Conservation (phyloP, 2,113 vertebrate genomes). For the Hassar affinis region DNA sequence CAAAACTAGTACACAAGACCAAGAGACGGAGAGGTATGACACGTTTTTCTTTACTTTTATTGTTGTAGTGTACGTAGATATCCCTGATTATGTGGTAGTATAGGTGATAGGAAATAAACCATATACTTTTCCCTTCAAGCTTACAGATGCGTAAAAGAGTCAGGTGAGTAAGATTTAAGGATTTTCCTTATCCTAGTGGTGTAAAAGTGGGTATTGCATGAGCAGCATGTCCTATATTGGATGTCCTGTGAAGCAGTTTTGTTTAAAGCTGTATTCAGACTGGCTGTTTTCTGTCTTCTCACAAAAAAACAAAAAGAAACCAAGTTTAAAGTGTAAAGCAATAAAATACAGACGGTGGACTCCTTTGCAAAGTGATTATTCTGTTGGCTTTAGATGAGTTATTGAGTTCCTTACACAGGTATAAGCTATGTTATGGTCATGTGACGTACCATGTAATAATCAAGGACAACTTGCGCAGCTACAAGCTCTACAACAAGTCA, state of each 20-base stretch:
- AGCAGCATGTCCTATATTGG: too few relatives aligned
- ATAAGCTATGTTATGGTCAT: background rate
- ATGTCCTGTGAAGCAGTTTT: background rate
- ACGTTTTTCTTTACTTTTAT: background rate
- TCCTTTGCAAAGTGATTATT: background rate
- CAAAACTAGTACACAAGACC: conserved; percentile 75
- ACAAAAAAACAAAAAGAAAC: background rate
- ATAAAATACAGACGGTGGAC: background rate
- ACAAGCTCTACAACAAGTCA: background rate
- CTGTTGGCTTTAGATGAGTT: background rate
- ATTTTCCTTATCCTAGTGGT: background rate
- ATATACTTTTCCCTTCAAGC: background rate
- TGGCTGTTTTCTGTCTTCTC: background rate
- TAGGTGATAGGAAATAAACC: background rate
- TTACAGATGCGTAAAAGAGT: conserved; percentile 9
- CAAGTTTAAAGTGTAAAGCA: background rate
- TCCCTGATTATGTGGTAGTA: background rate
- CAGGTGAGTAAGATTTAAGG: conserved; percentile 3
- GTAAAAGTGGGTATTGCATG: background rate
- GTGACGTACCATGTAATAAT: background rate
- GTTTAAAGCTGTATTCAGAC: background rate
- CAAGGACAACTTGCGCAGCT: background rate
- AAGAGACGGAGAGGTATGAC: conserved; percentile 89
- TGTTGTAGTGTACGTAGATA: background rate
- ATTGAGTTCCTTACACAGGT: background rate